phyloP scores from a whole-genome alignment of 2,888 invertebrate species.

The Gari tellinella region DNA sequence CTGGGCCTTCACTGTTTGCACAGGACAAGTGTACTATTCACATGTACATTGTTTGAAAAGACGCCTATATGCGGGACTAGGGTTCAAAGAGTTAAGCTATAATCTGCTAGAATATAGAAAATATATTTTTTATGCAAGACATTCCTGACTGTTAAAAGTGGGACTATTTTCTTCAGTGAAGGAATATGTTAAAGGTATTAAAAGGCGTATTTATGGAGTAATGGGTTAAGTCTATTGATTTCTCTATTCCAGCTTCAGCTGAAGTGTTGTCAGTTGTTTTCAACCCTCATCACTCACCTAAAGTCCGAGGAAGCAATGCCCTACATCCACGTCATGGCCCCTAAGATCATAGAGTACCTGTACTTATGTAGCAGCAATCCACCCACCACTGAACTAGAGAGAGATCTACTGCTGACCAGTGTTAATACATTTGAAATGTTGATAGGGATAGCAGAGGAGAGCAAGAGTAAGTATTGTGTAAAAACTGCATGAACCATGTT shows the following conservation, averaged over 20 bases:
- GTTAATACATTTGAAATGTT: constrained; percentile 91
- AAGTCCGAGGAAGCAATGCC: constrained; percentile 90
- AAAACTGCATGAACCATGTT: no score
- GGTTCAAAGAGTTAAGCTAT: no score
- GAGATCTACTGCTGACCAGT: constrained; percentile 90
- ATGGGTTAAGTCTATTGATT: neutral
- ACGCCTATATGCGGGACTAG: no score
- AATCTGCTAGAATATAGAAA: no score
- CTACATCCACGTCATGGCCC: constrained; percentile 92
- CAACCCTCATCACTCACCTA: constrained; percentile 90
- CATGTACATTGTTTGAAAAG: no score
- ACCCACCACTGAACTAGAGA: constrained; percentile 88
- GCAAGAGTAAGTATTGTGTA: constrained; percentile 91
- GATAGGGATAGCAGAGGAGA: constrained; percentile 90
- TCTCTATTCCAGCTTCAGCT: constrained; percentile 87
- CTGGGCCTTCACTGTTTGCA: no score
- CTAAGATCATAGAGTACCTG: constrained; percentile 91
- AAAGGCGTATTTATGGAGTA: no score
- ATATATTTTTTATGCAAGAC: no score
- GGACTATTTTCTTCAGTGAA: no score
- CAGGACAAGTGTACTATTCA: no score
- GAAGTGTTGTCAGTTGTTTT: constrained; percentile 92
- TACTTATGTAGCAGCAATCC: constrained; percentile 88
- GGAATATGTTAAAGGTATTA: no score
- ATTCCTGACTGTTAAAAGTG: no score